Evolutionary conservation across 2,113 vertebrate species (phyloP).

Genomic region (Heterotilapia buettikoferi): DNA sequence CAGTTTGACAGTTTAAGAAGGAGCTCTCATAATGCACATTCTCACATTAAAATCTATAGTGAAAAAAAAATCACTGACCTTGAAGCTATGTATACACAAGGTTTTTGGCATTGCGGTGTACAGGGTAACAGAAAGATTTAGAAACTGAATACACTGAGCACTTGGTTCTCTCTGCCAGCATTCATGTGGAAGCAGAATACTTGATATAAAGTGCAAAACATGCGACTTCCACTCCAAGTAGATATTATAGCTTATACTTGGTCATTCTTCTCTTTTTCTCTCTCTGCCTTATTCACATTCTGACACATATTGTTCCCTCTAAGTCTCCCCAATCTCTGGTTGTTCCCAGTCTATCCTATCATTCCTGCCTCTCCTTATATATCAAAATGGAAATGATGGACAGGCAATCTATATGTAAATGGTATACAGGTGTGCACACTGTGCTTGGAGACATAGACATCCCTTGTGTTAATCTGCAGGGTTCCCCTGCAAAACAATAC

Average conservation of each 20-base stretch:
- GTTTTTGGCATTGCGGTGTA: not conserved
- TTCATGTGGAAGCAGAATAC: not conserved
- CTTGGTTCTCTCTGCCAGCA: not conserved
- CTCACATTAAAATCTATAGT: not conserved
- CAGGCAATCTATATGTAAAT: slow-evolving; percentile 77
- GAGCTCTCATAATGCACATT: not conserved
- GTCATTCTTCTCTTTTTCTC: not conserved
- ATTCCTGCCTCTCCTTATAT: slow-evolving; percentile 21
- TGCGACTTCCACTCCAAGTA: not conserved
- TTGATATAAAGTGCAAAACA: not conserved
- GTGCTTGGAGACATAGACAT: slow-evolving; percentile 15
- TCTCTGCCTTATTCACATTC: not conserved
- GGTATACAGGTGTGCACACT: slow-evolving; percentile 35
- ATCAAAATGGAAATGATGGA: slow-evolving; percentile 72
- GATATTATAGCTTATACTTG: not conserved
- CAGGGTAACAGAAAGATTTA: not conserved
- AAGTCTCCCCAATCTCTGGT: not conserved
- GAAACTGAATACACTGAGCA: not conserved
- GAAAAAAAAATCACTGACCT: not conserved
- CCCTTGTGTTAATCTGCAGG: slow-evolving; percentile 13
- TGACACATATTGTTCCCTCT: not conserved
- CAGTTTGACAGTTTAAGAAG: not conserved
- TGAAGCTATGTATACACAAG: not conserved
- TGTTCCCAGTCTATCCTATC: slow-evolving; percentile 22
- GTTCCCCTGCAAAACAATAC: not conserved